Percentiles rank a stretch among this genome's conserved stretches.
phyloP scores from a whole-genome alignment of 2,888 invertebrate genomes.

The Choreutis nemorana region DNA sequence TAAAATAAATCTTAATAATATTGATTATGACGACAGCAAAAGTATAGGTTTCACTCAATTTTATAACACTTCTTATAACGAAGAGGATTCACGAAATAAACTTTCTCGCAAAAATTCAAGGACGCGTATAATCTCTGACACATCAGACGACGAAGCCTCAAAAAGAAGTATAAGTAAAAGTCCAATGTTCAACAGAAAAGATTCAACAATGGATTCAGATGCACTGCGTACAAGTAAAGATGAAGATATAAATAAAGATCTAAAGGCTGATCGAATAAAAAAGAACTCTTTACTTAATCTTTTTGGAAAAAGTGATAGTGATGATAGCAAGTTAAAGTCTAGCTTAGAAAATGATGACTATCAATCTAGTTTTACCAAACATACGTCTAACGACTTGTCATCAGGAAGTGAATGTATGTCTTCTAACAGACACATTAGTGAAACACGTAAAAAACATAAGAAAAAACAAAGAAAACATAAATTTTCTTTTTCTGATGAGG shows the following conservation, averaged over 20 bases:
- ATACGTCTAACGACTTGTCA: conserved; percentile 44
- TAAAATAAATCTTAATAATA: conserved; percentile 46
- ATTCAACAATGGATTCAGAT: conserved; percentile 61
- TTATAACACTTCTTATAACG: conserved; percentile 54
- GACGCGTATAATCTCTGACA: conserved; percentile 79
- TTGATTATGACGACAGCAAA: conserved; percentile 49
- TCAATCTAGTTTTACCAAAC: conserved; percentile 33
- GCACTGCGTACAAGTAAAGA: conserved; percentile 25
- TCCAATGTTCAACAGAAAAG: conserved; percentile 49
- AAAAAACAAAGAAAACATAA: conserved; percentile 86
- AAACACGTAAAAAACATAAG: conserved; percentile 79
- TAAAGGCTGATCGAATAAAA: conserved; percentile 31
- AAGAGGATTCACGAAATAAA: conserved; percentile 62
- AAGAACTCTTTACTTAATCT: conserved; percentile 46
- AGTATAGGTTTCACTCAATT: conserved; percentile 55
- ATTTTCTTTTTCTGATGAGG: conserved; percentile 68
- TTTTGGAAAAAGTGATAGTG: conserved; percentile 56
- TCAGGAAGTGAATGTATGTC: conserved; percentile 54
- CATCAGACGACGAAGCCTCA: conserved; percentile 74
- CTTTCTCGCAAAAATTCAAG: conserved; percentile 73
- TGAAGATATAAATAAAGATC: conserved; percentile 21
- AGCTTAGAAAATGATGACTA: conserved; percentile 38
- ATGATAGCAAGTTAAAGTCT: conserved; percentile 46
- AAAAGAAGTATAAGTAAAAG: conserved; percentile 59
- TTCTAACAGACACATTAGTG: conserved; percentile 45